A percentile compares a stretch with the other conserved stretches of the same genome.
phyloP scores from a whole-genome alignment of 2,888 invertebrate species.

The Ectemnius continuus region DNA sequence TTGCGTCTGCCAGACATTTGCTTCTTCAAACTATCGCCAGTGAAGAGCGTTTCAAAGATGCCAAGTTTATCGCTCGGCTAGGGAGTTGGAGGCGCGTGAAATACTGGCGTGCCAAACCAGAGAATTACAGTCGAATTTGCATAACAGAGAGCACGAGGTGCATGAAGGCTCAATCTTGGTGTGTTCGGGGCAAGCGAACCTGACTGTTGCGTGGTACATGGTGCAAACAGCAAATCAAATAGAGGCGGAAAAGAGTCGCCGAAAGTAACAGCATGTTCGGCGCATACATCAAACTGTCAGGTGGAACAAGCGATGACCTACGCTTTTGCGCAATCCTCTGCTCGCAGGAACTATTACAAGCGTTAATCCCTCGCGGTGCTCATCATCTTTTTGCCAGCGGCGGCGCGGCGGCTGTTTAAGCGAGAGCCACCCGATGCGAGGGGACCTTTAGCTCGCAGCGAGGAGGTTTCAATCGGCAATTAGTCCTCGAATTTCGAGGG shows the following conservation, averaged over 20 bases:
- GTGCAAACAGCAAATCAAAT: conserved; percentile 8
- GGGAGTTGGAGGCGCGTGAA: too few species aligned
- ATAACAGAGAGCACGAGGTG: too few species aligned
- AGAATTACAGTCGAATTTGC: too few species aligned
- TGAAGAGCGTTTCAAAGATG: too few species aligned
- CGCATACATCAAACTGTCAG: conserved; percentile 29
- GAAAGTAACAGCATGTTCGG: conserved; percentile 21
- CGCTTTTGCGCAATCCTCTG: conserved; percentile 24
- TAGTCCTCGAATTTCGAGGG: conserved; percentile 18
- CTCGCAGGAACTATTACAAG: conserved; percentile 33
- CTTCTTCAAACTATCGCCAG: too few species aligned
- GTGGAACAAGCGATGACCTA: conserved; percentile 30
- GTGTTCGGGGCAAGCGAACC: too few species aligned
- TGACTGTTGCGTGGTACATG: too few species aligned
- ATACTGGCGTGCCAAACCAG: too few species aligned
- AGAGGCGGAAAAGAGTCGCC: conserved; percentile 26
- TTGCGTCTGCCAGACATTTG: too few species aligned
- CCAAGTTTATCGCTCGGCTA: too few species aligned
- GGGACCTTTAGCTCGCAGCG: conserved; percentile 19
- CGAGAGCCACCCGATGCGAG: neutral
- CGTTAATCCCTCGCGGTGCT: conserved; percentile 13
- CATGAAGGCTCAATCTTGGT: too few species aligned
- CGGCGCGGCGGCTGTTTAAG: neutral
- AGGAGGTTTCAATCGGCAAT: conserved; percentile 34
- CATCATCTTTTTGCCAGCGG: conserved; percentile 18